phyloP scores from a whole-genome alignment of 2,888 invertebrate species.

The Crematogaster levior region DNA sequence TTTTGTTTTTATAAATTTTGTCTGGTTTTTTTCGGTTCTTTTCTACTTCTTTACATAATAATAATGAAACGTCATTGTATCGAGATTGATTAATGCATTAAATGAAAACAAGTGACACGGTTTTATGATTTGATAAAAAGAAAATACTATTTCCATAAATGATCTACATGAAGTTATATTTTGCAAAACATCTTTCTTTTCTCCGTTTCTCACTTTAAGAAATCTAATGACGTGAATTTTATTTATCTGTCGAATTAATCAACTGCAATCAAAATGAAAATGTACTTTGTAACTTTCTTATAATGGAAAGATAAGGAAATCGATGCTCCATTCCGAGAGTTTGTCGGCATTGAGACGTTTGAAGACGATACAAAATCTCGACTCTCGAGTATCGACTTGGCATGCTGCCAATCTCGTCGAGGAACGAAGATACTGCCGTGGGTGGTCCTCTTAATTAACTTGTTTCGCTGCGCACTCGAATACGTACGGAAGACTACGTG shows the following conservation, averaged over 20 bases:
- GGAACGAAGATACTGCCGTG: slow-evolving; percentile 53
- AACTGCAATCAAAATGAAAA: background rate
- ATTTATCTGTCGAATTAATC: slow-evolving; percentile 13
- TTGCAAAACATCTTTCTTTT: background rate
- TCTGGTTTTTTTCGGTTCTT: background rate
- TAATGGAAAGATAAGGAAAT: background rate
- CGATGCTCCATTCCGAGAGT: background rate
- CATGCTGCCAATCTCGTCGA: slow-evolving; percentile 67
- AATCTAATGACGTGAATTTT: background rate
- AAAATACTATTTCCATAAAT: background rate
- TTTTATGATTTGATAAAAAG: background rate
- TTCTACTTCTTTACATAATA: background rate
- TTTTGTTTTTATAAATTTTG: background rate
- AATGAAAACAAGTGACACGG: background rate
- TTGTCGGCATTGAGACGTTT: background rate
- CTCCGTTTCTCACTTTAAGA: background rate
- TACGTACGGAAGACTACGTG: slow-evolving; percentile 39
- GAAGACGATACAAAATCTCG: slow-evolving; percentile 29
- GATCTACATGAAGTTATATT: background rate
- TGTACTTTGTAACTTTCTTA: slow-evolving; percentile 15
- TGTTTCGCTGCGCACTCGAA: slow-evolving; percentile 63
- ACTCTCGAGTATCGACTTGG: slow-evolving; percentile 62
- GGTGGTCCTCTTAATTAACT: slow-evolving; percentile 73
- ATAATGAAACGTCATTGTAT: background rate
- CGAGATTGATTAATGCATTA: background rate